Conservation (phyloP, 2,113 vertebrate species). For the Apteryx owenii region DNA sequence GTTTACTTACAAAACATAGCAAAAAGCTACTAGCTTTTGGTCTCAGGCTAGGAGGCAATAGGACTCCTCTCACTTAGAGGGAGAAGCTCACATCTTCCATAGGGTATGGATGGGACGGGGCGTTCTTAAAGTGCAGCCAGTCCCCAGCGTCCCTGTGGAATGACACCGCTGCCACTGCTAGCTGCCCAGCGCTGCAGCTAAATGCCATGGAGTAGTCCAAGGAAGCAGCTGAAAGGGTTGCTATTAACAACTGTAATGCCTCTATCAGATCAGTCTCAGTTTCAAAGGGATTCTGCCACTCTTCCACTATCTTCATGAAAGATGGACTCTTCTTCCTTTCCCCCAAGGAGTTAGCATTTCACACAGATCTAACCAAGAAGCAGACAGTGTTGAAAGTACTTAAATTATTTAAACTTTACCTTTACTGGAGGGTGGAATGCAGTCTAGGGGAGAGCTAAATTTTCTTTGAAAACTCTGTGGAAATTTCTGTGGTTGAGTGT, state of each 20-base stretch:
- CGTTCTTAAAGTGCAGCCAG: background rate
- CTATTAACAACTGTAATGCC: constrained; percentile 8
- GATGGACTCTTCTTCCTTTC: constrained; percentile 5
- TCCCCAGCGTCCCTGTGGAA: background rate
- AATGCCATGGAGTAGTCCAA: background rate
- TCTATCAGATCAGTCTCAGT: constrained; percentile 36
- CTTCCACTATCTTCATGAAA: background rate
- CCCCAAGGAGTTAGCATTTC: constrained; percentile 43
- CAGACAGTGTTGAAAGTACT: background rate
- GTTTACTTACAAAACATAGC: background rate
- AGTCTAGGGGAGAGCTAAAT: background rate
- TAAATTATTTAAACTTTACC: background rate
- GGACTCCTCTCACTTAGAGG: background rate
- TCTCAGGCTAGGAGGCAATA: background rate
- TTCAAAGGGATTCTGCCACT: constrained; percentile 46
- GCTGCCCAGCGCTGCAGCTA: background rate
- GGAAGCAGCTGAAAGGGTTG: background rate
- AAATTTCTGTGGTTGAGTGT: background rate
- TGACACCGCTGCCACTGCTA: background rate
- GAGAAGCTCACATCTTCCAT: background rate
- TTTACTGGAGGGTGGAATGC: background rate
- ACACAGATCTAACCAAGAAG: background rate
- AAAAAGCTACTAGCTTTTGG: background rate
- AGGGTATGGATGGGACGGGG: rapidly evolving
- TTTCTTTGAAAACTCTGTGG: background rate